phyloP scores from a whole-genome alignment of 35 echinoderm and acorn worm genomes.

The Holothuria glaberrima region DNA sequence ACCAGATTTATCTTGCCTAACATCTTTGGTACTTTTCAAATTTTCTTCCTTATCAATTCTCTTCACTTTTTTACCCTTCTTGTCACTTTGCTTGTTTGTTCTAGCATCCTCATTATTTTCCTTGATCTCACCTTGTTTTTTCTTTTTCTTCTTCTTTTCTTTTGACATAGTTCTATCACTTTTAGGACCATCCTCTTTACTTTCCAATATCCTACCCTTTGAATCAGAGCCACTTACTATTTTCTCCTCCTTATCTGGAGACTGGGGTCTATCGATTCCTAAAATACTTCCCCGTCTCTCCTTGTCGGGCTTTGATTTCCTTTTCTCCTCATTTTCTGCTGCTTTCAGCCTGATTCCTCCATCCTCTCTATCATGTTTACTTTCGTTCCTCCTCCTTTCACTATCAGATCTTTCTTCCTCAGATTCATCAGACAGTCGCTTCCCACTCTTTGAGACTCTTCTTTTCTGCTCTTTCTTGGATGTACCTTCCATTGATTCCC shows the following conservation, averaged over 20 bases:
- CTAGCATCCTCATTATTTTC: too few species aligned
- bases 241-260: slow-evolving; percentile 8
- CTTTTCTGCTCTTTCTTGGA: neutral
- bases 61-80: too few species aligned
- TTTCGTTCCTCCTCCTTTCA: neutral
- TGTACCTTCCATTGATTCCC: neutral
- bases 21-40: too few species aligned
- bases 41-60: too few species aligned
- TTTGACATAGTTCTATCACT: neutral
- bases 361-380: too few species aligned
- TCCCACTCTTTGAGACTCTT: neutral
- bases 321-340: slow-evolving; percentile 2
- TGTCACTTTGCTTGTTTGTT: too few species aligned
- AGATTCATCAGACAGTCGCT: neutral
- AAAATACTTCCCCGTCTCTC: slow-evolving; percentile 4
- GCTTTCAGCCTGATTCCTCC: neutral
- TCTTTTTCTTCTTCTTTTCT: neutral
- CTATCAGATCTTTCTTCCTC: neutral
- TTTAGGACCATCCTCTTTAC: neutral
- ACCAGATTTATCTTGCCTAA: too few species aligned
- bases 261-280: neutral
- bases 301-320: neutral
- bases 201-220: neutral
- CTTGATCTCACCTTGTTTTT: neutral
- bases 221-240: neutral